These are phyloP conservation scores for Mungos mungo DNA, from an alignment of 2,113 vertebrate species.

Conservation along the genomic window DNA sequence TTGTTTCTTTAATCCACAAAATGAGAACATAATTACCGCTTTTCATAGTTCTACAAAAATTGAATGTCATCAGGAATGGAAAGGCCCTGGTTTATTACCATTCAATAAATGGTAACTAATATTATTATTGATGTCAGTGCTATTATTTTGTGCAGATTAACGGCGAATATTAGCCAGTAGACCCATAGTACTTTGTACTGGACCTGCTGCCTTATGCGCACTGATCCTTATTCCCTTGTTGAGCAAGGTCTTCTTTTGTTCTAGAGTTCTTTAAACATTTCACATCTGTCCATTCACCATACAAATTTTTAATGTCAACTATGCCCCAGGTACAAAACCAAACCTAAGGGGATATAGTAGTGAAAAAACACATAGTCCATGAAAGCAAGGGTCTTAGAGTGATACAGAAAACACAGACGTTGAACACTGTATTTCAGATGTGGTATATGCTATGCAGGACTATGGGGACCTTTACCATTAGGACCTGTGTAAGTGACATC, in stretches of 20 bases:
- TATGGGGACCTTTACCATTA: neutral
- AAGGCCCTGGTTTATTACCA: neutral
- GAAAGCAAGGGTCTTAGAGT: neutral
- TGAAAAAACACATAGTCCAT: neutral
- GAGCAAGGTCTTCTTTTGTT: neutral
- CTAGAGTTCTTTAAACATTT: neutral
- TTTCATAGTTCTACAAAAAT: neutral
- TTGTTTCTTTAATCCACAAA: neutral
- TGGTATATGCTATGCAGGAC: neutral
- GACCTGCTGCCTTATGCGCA: neutral
- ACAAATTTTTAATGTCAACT: neutral
- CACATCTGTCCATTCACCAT: neutral
- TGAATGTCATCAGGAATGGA: neutral
- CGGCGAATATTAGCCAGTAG: neutral
- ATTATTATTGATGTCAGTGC: neutral
- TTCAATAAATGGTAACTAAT: neutral
- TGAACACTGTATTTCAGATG: neutral
- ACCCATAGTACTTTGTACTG: neutral
- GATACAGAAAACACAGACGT: neutral
- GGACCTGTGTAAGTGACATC: neutral
- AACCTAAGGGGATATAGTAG: neutral
- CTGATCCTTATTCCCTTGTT: neutral
- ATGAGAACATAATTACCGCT: neutral
- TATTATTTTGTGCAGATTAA: neutral
- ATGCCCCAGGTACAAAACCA: neutral